phyloP scores from a whole-genome alignment of 2,797 vertebrate species.

The Microhierax caerulescens region DNA sequence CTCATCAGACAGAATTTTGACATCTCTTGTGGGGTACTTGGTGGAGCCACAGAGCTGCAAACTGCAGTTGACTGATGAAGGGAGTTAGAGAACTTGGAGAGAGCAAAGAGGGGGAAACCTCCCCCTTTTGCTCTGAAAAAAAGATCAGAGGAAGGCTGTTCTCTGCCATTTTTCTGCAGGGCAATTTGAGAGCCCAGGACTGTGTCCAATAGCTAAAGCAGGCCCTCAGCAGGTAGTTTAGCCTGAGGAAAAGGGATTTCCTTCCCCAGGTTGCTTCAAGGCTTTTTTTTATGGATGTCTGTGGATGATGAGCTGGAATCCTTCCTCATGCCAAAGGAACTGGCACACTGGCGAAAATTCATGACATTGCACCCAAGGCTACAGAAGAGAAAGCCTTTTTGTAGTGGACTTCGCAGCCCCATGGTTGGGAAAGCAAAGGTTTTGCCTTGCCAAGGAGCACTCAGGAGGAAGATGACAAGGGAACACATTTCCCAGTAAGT shows the following conservation, averaged over 20 bases:
- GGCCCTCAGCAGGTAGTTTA: neutral
- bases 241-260: neutral
- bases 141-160: no score
- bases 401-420: neutral
- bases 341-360: neutral
- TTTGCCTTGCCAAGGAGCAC: neutral
- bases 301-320: neutral
- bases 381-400: neutral
- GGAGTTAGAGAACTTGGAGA: neutral
- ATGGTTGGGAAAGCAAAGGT: fast-evolving
- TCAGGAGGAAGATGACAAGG: neutral
- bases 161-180: neutral
- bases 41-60: neutral
- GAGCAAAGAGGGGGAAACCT: neutral
- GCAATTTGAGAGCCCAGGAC: neutral
- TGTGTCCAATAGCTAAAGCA: neutral
- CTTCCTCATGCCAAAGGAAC: fast-evolving
- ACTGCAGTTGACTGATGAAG: neutral
- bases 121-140: neutral
- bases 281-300: neutral
- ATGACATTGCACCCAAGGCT: neutral
- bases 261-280: neutral
- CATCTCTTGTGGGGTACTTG: neutral
- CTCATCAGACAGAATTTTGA: neutral
- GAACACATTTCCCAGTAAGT: neutral